A percentile compares a stretch with the other conserved stretches of the same genome.
phyloP scores from a whole-genome alignment of 30 jellyfish, hydroid and myxozoan genomes.

The Chrysaora quinquecirrha region DNA sequence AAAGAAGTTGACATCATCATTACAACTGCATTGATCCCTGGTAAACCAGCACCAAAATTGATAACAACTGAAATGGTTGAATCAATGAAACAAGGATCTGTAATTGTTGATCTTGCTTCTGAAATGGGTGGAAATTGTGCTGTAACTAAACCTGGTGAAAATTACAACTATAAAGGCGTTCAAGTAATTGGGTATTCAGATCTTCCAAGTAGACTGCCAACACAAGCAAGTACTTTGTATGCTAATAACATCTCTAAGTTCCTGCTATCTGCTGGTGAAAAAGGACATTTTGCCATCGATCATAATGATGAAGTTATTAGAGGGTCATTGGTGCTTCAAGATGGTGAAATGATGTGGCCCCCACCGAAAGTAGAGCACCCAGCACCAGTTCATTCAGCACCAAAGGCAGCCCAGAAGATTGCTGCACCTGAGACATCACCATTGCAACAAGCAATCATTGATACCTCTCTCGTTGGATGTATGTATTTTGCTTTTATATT shows the following conservation, averaged over 20 bases:
- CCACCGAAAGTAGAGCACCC: slow-evolving; percentile 84
- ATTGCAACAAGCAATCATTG: slow-evolving; percentile 59
- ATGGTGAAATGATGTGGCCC: slow-evolving; percentile 95
- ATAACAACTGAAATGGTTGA: slow-evolving; percentile 93
- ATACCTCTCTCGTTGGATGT: slow-evolving; percentile 77
- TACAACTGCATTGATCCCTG: slow-evolving; percentile 93
- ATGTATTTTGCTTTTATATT: too few species aligned
- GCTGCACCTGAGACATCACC: slow-evolving; percentile 78
- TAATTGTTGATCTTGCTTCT: slow-evolving; percentile 92
- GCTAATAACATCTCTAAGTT: slow-evolving; percentile 92
- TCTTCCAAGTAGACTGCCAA: slow-evolving; percentile 95
- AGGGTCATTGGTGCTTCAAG: slow-evolving; percentile 78
- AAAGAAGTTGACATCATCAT: slow-evolving; percentile 89
- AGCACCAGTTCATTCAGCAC: slow-evolving; percentile 69
- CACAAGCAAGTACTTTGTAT: slow-evolving; percentile 84
- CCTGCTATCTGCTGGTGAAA: slow-evolving; percentile 90
- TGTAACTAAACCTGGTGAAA: too few species aligned
- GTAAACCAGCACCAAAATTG: slow-evolving; percentile 89
- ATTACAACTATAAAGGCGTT: too few species aligned
- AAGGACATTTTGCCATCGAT: slow-evolving; percentile 79
- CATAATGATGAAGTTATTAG: slow-evolving; percentile 91
- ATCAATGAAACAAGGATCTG: slow-evolving; percentile 94
- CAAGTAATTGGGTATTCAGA: slow-evolving; percentile 92
- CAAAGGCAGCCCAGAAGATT: slow-evolving; percentile 33
- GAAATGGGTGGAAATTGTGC: too few species aligned